Base-by-base conservation (phyloP, 1,140 invertebrate genomes). In the Hylyphantes graminicola region DNA sequence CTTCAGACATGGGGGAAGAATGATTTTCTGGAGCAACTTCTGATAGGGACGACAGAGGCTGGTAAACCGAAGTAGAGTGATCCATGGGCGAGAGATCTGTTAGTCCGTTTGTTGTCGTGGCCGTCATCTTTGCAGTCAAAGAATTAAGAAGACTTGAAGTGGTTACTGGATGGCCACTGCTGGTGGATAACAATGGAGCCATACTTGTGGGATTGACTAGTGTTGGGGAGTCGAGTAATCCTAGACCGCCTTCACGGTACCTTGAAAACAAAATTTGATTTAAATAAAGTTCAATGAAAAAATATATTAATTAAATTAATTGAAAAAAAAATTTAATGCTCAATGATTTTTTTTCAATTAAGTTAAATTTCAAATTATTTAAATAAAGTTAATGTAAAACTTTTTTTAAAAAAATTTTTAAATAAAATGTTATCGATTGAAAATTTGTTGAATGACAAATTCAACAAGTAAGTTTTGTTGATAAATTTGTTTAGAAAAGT, bases 121-220 rank as follows among this genome's bases (percentile, higher is more conserved):
- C 51, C 19, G 82, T 68, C 48, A 84, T 61, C 61, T 84, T 84
- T 19, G 82, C 35, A 51, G 82, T 59, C 35, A 84, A 50, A 9
- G 72, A 50, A 68, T 53, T 54, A 35, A 84, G 63, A 13, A 84
- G 51, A 51, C 48, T 64, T 13, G 63, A 48, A 7, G 84, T 79
- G 8, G 85, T 70, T 65, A 61, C 48, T 15, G 70, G 64, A 75
- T 75, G 72, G 11, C 53, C 61, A 54, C 63, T 61, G 19, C 63
- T 68, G 10, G 74, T 48, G 50, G 85, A 55, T 51, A 86, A 15
- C 21, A 86, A 61, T n/a, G 85, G 76, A 12, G 85, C 63, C 72
- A 86, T 86, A 19, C 67, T 79, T 17, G 85, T 74, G 3, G 85
- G 85, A 57, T 82, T 86, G 17, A 86, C 85, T 9, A 86, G 50